Evolutionary conservation across 2,113 vertebrate genomes (phyloP).

Genomic region (Chunga burmeisteri): DNA sequence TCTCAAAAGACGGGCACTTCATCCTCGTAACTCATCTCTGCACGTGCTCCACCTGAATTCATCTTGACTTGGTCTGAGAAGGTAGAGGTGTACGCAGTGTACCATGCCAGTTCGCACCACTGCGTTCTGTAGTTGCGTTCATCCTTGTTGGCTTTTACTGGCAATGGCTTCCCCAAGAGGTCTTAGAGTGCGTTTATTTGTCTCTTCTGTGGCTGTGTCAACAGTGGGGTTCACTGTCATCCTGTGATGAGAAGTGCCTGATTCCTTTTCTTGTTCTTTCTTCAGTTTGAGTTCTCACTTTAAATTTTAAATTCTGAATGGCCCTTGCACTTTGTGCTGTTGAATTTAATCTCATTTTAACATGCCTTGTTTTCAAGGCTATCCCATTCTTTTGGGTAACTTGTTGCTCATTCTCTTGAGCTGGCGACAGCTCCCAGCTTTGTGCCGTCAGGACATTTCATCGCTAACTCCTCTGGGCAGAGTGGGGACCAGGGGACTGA

Average conservation of each 20-base stretch:
- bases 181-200: neutral
- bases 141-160: neutral
- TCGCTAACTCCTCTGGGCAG: neutral
- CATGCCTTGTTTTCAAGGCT: neutral
- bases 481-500: neutral
- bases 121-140: neutral
- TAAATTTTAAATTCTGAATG: neutral
- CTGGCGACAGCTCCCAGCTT: neutral
- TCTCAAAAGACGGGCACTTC: neutral
- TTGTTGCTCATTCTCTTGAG: neutral
- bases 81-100: neutral
- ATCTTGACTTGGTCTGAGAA: neutral
- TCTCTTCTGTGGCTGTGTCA: neutral
- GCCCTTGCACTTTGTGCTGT: neutral
- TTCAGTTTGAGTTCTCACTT: neutral
- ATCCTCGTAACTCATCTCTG: neutral
- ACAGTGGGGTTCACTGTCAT: neutral
- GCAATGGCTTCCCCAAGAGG: neutral
- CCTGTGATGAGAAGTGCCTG: neutral
- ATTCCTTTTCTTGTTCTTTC: neutral
- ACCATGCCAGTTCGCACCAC: accelerated
- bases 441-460: neutral
- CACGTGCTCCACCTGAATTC: neutral
- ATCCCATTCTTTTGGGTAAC: neutral
- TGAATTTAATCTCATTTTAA: neutral